Conservation (phyloP, 2,797 vertebrate genomes). For the Pipistrellus pygmaeus region DNA sequence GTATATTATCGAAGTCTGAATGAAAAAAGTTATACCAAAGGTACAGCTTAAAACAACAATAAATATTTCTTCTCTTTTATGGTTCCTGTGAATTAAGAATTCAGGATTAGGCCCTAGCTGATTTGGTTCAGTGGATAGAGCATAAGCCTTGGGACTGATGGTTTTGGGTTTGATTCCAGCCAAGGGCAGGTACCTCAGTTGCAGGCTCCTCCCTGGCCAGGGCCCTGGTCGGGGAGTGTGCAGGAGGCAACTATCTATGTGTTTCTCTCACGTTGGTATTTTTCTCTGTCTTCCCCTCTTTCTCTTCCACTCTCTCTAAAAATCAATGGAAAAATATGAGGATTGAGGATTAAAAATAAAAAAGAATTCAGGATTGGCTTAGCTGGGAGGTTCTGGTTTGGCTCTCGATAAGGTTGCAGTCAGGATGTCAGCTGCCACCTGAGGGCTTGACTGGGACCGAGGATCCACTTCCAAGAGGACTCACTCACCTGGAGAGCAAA, state of each 20-base stretch:
- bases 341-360: no score
- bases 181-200: no score
- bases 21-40: neutral
- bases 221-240: no score
- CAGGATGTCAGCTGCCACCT: neutral
- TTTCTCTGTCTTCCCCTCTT: no score
- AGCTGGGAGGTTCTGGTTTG: neutral
- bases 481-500: neutral
- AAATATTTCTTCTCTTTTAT: neutral
- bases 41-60: neutral
- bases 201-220: no score
- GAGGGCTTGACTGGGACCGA: neutral
- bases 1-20: neutral
- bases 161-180: no score
- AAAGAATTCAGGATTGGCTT: neutral
- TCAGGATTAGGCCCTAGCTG: neutral
- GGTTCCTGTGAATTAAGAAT: neutral
- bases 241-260: no score
- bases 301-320: no score
- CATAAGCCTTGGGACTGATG: no score
- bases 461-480: neutral
- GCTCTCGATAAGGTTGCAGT: neutral
- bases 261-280: no score
- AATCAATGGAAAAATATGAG: no score
- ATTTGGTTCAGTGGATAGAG: no score